Evolutionary conservation across 2,113 vertebrate species (phyloP).

Genomic region (Oryzias celebensis): DNA sequence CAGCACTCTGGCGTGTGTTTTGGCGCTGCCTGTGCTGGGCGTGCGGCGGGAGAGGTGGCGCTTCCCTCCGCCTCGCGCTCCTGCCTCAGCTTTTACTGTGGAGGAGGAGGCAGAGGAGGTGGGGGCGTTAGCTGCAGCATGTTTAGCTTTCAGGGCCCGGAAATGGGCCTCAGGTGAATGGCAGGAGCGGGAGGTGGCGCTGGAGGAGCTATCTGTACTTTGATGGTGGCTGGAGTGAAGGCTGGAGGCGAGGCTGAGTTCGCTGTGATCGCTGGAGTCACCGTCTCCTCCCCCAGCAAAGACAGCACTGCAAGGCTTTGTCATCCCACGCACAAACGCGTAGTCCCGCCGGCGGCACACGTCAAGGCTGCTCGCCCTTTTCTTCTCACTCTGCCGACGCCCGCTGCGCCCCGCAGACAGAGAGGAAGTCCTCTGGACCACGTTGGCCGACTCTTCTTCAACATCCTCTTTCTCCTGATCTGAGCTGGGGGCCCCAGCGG

Average conservation of each 20-base stretch:
- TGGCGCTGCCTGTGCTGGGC: conserved; percentile 87
- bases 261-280: conserved; percentile 96
- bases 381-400: conserved; percentile 88
- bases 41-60: conserved; percentile 83
- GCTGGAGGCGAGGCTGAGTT: conserved; percentile 93
- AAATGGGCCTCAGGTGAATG: conserved; percentile 89
- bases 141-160: conserved; percentile 85
- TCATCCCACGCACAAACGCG: conserved; percentile 82
- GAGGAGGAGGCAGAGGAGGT: conserved; percentile 45
- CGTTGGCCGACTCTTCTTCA: conserved; percentile 81
- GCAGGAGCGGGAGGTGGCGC: conserved; percentile 88
- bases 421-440: conserved; percentile 81
- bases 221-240: conserved; percentile 90
- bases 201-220: conserved; percentile 94
- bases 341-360: conserved; percentile 93
- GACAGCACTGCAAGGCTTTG: conserved; percentile 89
- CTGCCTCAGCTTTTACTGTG: conserved; percentile 73
- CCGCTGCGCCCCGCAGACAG: conserved; percentile 64
- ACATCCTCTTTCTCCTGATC: conserved; percentile 76
- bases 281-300: conserved; percentile 85
- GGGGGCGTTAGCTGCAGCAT: conserved; percentile 45
- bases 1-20: conserved; percentile 90
- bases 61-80: conserved; percentile 72
- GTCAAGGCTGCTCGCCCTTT: conserved; percentile 96
- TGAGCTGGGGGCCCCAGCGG: conserved; percentile 24